Evolutionary conservation across 2,113 vertebrate species (phyloP), one percentile per base, ranked within the genome.

Genomic region (Paratilapia polleni): DNA sequence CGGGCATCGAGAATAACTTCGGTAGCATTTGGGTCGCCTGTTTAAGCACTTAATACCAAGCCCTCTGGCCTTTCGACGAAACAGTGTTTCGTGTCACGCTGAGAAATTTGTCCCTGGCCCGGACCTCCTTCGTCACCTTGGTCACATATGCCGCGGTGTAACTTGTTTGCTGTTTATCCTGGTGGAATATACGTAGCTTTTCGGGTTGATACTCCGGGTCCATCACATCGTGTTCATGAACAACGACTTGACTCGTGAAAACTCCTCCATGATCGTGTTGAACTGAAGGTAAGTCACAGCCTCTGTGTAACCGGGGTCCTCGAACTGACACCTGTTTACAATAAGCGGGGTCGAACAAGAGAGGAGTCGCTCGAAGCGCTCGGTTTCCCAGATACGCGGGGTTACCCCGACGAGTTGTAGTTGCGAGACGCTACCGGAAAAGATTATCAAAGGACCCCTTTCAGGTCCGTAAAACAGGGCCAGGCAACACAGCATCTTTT

Each of bases 241-340:
- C 31, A 34, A 3, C 31, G 6, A 34, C 31, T 6, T 34, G 31
- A 34, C 31, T 34, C 6, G 6, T 38, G 38, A 38, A 38, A 38
- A 38, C 38, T 2, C 38, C 31, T 34, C 31, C 31, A 6, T 34
- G 4, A 83, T 38, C 3, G 20, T 34, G 54, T 83, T 83, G 38
- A 78, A 83, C 36, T 83, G 82, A 6, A 83, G 82, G 19, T 83
- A 83, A 0, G 75, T 17, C 8, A 78, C 0, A 4, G 62, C 82
- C 36, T 83, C 52, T 0, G 82, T 75, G 20, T 83, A 78, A 14
- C 62, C 54, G 1, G 75, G 75, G 22, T 83, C 75, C 19, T 8
- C 1, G 8, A 78, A 78, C 36, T 83, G 82, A 0, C 82, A 4
- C 4, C 82, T 77, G 82, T 83, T 83, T 31, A 83, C 74, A 2